phyloP scores from a whole-genome alignment of 2,797 vertebrate species.

The Silurus lanzhouensis region DNA sequence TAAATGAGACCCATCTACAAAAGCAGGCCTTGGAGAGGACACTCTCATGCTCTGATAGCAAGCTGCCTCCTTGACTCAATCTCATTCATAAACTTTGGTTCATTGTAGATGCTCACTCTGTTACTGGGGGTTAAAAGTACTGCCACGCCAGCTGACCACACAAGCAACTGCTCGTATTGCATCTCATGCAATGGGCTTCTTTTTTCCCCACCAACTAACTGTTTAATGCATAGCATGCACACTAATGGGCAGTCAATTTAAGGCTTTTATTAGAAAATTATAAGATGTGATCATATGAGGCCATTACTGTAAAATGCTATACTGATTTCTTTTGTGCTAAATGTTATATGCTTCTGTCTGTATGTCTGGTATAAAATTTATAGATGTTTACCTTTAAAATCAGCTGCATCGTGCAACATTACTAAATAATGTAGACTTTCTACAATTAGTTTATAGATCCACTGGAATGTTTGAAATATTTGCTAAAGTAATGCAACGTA shows the following conservation, averaged over 20 bases:
- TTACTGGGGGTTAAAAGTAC: conserved; percentile 28
- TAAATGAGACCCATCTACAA: conserved; percentile 41
- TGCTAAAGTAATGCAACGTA: too few species aligned
- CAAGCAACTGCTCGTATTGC: neutral
- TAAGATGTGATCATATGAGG: neutral
- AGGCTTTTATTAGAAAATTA: neutral
- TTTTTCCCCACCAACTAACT: neutral
- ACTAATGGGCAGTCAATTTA: neutral
- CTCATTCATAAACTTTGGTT: conserved; percentile 43
- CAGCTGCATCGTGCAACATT: neutral
- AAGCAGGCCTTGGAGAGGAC: conserved; percentile 32
- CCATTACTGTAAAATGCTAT: too few species aligned
- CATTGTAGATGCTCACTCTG: conserved; percentile 44
- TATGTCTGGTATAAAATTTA: too few species aligned
- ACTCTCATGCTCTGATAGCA: conserved; percentile 30
- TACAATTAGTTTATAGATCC: too few species aligned
- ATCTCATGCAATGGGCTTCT: neutral
- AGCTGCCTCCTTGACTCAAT: conserved; percentile 49
- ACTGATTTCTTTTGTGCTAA: neutral
- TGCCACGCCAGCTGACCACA: neutral
- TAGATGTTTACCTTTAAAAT: neutral
- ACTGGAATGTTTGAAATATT: too few species aligned
- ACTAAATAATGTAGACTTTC: neutral
- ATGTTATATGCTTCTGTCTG: too few species aligned
- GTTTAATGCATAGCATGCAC: neutral